Percentiles rank a stretch among this genome's conserved stretches.
Evolutionary conservation across 1,140 invertebrate genomes (phyloP).

Genomic region (Bombus confusus): DNA sequence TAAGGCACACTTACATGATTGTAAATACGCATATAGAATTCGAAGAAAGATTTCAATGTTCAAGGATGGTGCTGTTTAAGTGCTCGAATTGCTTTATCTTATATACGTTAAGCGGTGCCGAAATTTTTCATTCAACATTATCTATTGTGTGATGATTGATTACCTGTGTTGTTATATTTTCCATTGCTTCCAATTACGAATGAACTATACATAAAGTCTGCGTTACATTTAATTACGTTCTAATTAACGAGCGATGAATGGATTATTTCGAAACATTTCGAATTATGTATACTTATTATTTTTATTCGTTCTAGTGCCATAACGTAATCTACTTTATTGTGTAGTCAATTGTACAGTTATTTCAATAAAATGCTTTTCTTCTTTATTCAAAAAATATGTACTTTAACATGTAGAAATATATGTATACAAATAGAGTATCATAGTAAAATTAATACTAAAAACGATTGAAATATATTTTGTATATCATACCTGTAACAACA

Average conservation of each 20-base stretch:
- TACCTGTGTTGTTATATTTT: constrained; percentile 31
- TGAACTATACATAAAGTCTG: constrained; percentile 7
- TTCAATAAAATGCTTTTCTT: constrained; percentile 29
- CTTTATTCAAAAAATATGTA: constrained; percentile 29
- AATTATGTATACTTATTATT: constrained; percentile 53
- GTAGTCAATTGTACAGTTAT: constrained; percentile 13
- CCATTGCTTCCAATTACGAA: constrained; percentile 1
- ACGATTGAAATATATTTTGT: neutral
- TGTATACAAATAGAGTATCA: neutral
- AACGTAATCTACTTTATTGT: constrained; percentile 40
- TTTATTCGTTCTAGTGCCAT: constrained; percentile 64
- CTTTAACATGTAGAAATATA: constrained; percentile 11
- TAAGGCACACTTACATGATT: constrained; percentile 18
- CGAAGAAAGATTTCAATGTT: constrained; percentile 39
- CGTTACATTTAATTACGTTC: constrained; percentile 2
- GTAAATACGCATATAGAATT: neutral
- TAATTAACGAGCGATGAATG: constrained; percentile 9
- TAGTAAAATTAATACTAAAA: constrained; percentile 1
- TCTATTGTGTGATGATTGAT: neutral
- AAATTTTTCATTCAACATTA: constrained; percentile 11
- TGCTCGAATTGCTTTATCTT: constrained; percentile 51
- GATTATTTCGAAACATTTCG: constrained; percentile 23
- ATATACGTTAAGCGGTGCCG: constrained; percentile 56
- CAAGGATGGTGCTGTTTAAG: neutral
- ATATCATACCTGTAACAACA: neutral